phyloP scores from a whole-genome alignment of 2,113 vertebrate genomes.

The Corynorhinus townsendii region DNA sequence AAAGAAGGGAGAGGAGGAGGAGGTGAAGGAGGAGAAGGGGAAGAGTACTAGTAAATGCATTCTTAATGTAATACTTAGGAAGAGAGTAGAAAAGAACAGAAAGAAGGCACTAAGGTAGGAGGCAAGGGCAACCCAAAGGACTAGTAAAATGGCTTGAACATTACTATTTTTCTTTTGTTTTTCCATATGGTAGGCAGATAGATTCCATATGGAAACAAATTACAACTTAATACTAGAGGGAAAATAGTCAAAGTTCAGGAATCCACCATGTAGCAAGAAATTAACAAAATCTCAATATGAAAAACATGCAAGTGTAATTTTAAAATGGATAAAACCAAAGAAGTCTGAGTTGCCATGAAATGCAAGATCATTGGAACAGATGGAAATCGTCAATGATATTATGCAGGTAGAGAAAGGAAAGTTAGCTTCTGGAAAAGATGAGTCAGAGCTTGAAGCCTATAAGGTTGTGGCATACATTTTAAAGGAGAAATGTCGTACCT shows the following conservation, averaged over 20 bases:
- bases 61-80: not conserved
- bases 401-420: not conserved
- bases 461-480: not conserved
- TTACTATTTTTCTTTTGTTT: not conserved
- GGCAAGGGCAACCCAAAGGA: not conserved
- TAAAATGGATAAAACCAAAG: not conserved
- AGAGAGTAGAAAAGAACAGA: not conserved
- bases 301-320: slow-evolving; percentile 10
- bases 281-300: not conserved
- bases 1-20: not conserved
- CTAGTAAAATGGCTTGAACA: not conserved
- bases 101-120: not conserved
- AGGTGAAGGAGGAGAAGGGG: not conserved
- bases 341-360: not conserved
- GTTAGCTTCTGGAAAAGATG: not conserved
- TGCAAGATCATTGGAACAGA: not conserved
- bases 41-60: not conserved
- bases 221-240: not conserved
- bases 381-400: not conserved
- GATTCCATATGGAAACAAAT: not conserved
- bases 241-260: not conserved
- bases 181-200: not conserved
- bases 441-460: not conserved
- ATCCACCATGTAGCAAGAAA: not conserved
- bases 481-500: not conserved